Evolutionary conservation across 1,140 invertebrate species (phyloP).

Genomic region (Calliopsis andreniformis): DNA sequence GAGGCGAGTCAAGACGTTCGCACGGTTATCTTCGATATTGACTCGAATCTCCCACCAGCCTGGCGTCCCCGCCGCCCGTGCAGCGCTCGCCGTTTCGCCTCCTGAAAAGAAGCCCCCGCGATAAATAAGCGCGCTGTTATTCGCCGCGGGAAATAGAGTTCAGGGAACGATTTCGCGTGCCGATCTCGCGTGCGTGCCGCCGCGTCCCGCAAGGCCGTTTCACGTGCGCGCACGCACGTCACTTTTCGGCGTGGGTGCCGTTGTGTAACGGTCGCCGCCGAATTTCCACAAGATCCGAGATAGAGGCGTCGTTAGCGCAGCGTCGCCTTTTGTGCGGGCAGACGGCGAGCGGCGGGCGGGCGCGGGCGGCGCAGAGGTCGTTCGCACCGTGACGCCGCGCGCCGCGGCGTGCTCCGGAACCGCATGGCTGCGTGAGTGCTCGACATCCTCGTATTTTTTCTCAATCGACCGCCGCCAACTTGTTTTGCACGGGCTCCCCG

Average conservation of each 20-base stretch:
- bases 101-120: neutral
- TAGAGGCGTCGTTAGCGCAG: neutral
- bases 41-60: neutral
- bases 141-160: slow-evolving; percentile 7
- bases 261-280: slow-evolving; percentile 1
- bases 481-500: neutral
- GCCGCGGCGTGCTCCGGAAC: slow-evolving; percentile 27
- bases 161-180: neutral
- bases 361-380: slow-evolving; percentile 61
- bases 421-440: slow-evolving; percentile 48
- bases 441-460: slow-evolving; percentile 30
- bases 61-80: neutral
- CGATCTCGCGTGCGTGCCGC: neutral
- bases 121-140: slow-evolving; percentile 39
- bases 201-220: no score
- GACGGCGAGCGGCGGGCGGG: neutral
- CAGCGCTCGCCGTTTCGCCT: neutral
- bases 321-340: neutral
- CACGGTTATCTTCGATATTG: slow-evolving; percentile 54
- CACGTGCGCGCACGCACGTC: neutral
- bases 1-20: slow-evolving; percentile 49
- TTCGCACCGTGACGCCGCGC: slow-evolving; percentile 54
- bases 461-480: slow-evolving; percentile 17
- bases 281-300: neutral
- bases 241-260: slow-evolving; percentile 25